phyloP scores from a whole-genome alignment of 2,797 vertebrate species.

The Anabas testudineus region DNA sequence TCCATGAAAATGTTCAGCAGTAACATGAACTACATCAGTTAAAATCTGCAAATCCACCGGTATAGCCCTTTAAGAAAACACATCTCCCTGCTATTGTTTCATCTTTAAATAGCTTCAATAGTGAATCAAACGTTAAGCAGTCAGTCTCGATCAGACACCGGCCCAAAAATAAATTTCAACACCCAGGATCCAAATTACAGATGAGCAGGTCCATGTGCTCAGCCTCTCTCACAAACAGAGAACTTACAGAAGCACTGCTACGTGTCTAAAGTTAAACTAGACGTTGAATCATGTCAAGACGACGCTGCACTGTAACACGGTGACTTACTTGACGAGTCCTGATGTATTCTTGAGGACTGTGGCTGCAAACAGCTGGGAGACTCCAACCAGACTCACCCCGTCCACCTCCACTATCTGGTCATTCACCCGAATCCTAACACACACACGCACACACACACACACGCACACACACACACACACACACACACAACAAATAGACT shows the following conservation, averaged over 20 bases:
- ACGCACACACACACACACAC: no score
- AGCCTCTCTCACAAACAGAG: not conserved
- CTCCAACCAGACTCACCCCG: slow-evolving; percentile 91
- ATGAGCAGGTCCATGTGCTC: not conserved
- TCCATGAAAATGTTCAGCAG: not conserved
- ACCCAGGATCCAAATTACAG: not conserved
- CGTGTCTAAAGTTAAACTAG: no score
- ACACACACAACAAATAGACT: no score
- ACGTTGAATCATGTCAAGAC: no score
- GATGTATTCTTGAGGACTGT: slow-evolving; percentile 93
- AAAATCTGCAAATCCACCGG: not conserved
- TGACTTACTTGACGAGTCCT: slow-evolving; percentile 88
- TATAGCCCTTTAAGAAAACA: slow-evolving; percentile 5
- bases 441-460: not conserved
- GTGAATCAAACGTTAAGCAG: slow-evolving; percentile 19
- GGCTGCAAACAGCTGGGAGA: slow-evolving; percentile 93
- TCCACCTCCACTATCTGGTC: slow-evolving; percentile 96
- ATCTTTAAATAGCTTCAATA: slow-evolving; percentile 55
- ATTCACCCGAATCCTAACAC: slow-evolving; percentile 89
- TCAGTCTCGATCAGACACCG: slow-evolving; percentile 1
- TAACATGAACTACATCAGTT: not conserved
- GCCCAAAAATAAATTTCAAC: not conserved
- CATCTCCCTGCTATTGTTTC: not conserved
- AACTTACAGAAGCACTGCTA: not conserved
- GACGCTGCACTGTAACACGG: not conserved